These are phyloP conservation scores for Sturnus vulgaris DNA, from an alignment of 2,113 vertebrate genomes.

Conservation along the genomic window DNA sequence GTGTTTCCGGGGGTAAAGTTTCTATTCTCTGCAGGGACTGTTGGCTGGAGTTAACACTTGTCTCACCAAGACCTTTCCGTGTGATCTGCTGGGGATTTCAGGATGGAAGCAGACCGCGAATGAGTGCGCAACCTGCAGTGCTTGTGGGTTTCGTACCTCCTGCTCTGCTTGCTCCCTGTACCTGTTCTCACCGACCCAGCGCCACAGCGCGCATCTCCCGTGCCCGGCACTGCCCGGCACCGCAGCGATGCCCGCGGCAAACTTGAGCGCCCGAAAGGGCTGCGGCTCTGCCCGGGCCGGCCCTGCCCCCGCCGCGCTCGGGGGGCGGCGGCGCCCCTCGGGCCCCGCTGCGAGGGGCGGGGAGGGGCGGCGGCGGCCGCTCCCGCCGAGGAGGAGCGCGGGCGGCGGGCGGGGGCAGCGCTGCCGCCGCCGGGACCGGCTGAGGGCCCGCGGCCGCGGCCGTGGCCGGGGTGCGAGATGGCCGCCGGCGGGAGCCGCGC, in stretches of 20 bases:
- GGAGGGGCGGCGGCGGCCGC: too few relatives aligned
- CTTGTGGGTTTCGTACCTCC: fast-evolving
- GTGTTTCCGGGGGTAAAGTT: background rate
- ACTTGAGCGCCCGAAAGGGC: background rate
- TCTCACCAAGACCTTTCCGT: background rate
- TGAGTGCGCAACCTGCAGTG: background rate
- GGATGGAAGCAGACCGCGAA: fast-evolving
- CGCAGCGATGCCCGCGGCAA: background rate
- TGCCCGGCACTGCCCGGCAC: fast-evolving
- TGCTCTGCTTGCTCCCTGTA: fast-evolving
- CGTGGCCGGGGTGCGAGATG: background rate
- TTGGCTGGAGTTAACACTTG: background rate
- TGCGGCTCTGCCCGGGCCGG: background rate
- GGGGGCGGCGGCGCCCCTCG: too few relatives aligned
- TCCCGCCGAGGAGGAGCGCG: too few relatives aligned
- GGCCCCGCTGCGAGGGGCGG: too few relatives aligned
- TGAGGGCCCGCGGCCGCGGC: too few relatives aligned
- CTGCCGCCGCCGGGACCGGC: too few relatives aligned
- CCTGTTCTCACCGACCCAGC: fast-evolving
- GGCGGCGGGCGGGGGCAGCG: too few relatives aligned
- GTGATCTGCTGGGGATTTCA: background rate
- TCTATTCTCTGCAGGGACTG: too few relatives aligned
- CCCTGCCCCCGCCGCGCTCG: background rate
- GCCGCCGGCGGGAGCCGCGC: slow-evolving; percentile 9
- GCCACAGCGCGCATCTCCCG: fast-evolving